Percentiles rank a stretch among this genome's conserved stretches.
These are phyloP conservation scores for Alcedo atthis DNA, from an alignment of 2,797 vertebrate genomes.

Conservation along the genomic window DNA sequence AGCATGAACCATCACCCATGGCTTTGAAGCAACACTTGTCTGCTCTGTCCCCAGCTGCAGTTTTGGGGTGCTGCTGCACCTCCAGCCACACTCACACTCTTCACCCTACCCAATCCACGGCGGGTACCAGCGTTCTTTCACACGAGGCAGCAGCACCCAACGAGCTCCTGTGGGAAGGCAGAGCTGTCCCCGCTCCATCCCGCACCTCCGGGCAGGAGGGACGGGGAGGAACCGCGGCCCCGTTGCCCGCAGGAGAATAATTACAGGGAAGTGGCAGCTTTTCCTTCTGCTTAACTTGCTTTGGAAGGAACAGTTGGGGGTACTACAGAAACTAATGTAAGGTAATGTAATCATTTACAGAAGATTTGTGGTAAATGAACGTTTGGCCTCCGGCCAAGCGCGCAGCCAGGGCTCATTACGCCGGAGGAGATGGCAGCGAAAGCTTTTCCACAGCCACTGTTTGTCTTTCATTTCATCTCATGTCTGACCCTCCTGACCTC, in stretches of 20 bases:
- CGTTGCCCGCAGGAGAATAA: neutral
- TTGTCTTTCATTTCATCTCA: slow-evolving; percentile 65
- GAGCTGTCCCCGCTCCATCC: neutral
- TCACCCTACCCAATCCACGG: rapidly evolving
- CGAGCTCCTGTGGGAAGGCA: rapidly evolving
- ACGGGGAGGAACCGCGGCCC: neutral
- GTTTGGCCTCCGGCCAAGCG: slow-evolving; percentile 62
- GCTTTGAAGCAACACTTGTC: rapidly evolving
- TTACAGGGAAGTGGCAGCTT: slow-evolving; percentile 62
- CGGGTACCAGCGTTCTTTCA: neutral
- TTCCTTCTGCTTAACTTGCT: slow-evolving; percentile 58
- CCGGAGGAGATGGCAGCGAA: slow-evolving; percentile 60
- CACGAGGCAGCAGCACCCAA: neutral
- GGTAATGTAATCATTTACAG: slow-evolving; percentile 75
- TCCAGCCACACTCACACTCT: neutral
- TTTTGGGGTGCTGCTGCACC: neutral
- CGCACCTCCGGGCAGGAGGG: neutral
- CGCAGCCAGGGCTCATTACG: slow-evolving; percentile 69
- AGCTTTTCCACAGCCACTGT: slow-evolving; percentile 64
- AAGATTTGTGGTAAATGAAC: slow-evolving; percentile 66
- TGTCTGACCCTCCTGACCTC: slow-evolving; percentile 44
- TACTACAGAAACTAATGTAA: slow-evolving; percentile 54
- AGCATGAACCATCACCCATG: rapidly evolving
- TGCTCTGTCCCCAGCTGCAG: rapidly evolving
- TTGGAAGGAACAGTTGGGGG: slow-evolving; percentile 64